Conservation (phyloP, 2,888 invertebrate species). For the Griposia aprilina region DNA sequence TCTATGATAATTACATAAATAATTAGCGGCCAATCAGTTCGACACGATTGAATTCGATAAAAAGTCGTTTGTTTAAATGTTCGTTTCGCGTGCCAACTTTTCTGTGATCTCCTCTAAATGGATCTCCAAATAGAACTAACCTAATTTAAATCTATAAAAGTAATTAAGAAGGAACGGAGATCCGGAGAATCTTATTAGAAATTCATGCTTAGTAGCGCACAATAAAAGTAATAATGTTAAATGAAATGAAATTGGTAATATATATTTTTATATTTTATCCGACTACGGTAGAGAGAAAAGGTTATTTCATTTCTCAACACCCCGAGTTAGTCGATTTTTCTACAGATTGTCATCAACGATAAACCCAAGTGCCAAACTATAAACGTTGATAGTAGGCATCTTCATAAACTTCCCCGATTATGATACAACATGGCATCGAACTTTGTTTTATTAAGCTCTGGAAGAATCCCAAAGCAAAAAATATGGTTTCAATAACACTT, state of each 20-base stretch:
- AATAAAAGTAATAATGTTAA: not conserved
- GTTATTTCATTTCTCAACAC: not conserved
- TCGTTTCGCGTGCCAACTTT: constrained; percentile 12
- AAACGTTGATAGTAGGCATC: constrained; percentile 20
- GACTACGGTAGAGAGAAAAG: not conserved
- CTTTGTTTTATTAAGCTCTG: constrained; percentile 15
- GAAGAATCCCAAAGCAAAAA: constrained; percentile 12
- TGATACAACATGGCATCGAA: constrained; percentile 12
- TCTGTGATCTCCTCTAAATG: not conserved
- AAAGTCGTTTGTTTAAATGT: not conserved
- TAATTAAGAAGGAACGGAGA: not conserved
- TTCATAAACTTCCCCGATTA: constrained; percentile 15
- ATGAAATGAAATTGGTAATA: not conserved
- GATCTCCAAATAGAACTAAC: not conserved
- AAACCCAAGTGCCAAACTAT: constrained; percentile 12
- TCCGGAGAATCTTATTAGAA: not conserved
- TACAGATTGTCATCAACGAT: constrained; percentile 12
- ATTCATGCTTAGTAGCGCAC: not conserved
- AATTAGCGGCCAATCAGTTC: not conserved
- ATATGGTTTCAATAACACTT: not conserved
- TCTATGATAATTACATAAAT: not conserved
- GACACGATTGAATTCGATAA: constrained; percentile 16
- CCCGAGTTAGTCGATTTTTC: not conserved
- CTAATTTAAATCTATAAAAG: not conserved
- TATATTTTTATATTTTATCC: not conserved